phyloP scores from a whole-genome alignment of 2,888 invertebrate genomes.

The Ectemnius cavifrons region DNA sequence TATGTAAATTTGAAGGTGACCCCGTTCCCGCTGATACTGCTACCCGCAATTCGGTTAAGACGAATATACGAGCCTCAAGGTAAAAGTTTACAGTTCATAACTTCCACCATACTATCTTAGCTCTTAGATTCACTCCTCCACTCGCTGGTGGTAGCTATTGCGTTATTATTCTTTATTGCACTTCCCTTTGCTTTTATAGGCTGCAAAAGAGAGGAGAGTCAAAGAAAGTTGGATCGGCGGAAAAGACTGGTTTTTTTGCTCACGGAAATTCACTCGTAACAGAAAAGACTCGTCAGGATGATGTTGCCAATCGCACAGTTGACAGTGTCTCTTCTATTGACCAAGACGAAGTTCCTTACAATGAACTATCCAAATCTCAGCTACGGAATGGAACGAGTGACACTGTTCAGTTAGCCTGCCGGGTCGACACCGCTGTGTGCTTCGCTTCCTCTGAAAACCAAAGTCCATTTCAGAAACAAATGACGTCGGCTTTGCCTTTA shows the following conservation, averaged over 20 bases:
- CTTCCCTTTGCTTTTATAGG: conserved; percentile 46
- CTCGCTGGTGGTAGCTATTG: too few species aligned
- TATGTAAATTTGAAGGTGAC: conserved; percentile 60
- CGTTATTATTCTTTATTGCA: too few species aligned
- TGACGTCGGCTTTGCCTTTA: too few species aligned
- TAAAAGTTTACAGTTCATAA: conserved; percentile 30
- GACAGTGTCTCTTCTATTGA: conserved; percentile 44
- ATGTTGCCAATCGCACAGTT: conserved; percentile 68
- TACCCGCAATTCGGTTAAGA: too few species aligned
- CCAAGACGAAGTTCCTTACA: neutral
- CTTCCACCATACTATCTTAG: too few species aligned
- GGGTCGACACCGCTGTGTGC: too few species aligned
- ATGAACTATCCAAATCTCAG: too few species aligned
- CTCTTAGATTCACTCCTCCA: too few species aligned
- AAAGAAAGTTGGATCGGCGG: conserved; percentile 65
- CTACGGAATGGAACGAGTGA: too few species aligned
- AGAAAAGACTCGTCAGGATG: conserved; percentile 68
- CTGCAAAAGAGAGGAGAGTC: conserved; percentile 72
- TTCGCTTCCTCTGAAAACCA: too few species aligned
- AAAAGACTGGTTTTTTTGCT: conserved; percentile 57
- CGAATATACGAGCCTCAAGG: conserved; percentile 69
- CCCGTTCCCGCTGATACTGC: conserved; percentile 24
- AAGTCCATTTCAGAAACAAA: too few species aligned
- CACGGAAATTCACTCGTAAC: conserved; percentile 46
- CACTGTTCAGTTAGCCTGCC: too few species aligned